Base-by-base conservation (phyloP, 1,140 invertebrate species). In the Mylabris phalerata region DNA sequence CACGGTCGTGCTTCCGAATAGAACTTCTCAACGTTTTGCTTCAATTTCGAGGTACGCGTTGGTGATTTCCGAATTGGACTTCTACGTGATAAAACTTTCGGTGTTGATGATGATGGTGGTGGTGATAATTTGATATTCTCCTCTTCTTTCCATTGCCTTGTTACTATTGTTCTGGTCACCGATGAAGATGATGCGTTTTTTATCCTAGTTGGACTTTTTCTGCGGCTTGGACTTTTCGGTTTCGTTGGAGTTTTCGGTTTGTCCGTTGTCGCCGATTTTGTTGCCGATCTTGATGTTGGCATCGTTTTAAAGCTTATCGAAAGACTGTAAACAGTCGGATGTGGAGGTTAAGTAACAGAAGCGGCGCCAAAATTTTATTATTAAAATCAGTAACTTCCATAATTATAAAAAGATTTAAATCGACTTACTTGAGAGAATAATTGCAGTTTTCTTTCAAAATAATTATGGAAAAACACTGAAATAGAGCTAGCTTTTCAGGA, bases 31-130 rank as follows among this genome's bases (percentile, higher is more conserved):
- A 32, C 7, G 32, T 32, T 7, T 32, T 32, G 32, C 3, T 19
- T 42, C 6, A 43, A 44, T 52, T 52, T 45, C 5, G 25, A 27
- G 2, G 13, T 39, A 19, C 57, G 55, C 9, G 55, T 48, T 38
- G 58, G 50, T 3, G 63, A 63, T 24, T 55, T 56, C 24, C 57
- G 57, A 44, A 57, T 62, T 6, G 65, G 65, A 26, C 62, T 66
- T 48, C 51, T 57, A 27, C 50, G 56, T 11, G 50, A 39, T 26
- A 55, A 52, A 11, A 49, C 43, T 46, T 46, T 55, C 9, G 50
- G 43, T 3, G 43, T 56, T 9, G 55, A 49, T 1, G 59, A 47
- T 3, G 38, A 45, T 9, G 46, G 27, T 9, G 51, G 50, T 2
- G 40, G 42, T 32, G 49, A 19, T 10, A 19, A 41, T 32, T 32